These are phyloP conservation scores for Xenopus tropicalis DNA, from an alignment of 2,113 vertebrate genomes.

Conservation along the genomic window DNA sequence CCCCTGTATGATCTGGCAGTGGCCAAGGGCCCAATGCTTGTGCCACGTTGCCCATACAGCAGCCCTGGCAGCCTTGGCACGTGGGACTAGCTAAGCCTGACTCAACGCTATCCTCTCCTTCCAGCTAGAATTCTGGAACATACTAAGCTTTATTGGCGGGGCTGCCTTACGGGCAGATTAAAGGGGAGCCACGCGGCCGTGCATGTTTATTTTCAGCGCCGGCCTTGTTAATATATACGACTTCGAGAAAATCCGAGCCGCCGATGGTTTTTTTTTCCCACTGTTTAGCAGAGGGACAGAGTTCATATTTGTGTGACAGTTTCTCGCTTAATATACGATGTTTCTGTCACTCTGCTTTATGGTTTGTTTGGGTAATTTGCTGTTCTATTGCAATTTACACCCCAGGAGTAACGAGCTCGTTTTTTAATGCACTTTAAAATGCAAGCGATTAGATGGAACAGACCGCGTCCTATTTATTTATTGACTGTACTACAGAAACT, in stretches of 20 bases:
- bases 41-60: too few species aligned
- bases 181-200: background rate
- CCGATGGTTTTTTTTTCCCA: background rate
- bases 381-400: slow-evolving; percentile 37
- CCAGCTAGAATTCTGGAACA: too few species aligned
- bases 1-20: too few species aligned
- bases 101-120: too few species aligned
- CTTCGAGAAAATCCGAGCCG: background rate
- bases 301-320: slow-evolving; percentile 27
- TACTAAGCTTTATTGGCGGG: too few species aligned
- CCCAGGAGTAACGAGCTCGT: slow-evolving; percentile 32
- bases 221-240: background rate
- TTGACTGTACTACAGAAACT: slow-evolving; percentile 8
- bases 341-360: slow-evolving; percentile 32
- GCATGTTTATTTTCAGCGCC: background rate
- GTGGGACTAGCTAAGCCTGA: too few species aligned
- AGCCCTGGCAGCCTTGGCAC: too few species aligned
- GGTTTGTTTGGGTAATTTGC: slow-evolving; percentile 38
- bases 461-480: slow-evolving; percentile 38
- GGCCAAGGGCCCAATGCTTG: too few species aligned
- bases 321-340: slow-evolving; percentile 3
- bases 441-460: slow-evolving; percentile 35
- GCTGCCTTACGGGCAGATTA: background rate
- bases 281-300: slow-evolving; percentile 23
- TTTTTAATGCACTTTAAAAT: slow-evolving; percentile 43